phyloP scores from a whole-genome alignment of 2,888 invertebrate genomes.

The Biston stratarius region DNA sequence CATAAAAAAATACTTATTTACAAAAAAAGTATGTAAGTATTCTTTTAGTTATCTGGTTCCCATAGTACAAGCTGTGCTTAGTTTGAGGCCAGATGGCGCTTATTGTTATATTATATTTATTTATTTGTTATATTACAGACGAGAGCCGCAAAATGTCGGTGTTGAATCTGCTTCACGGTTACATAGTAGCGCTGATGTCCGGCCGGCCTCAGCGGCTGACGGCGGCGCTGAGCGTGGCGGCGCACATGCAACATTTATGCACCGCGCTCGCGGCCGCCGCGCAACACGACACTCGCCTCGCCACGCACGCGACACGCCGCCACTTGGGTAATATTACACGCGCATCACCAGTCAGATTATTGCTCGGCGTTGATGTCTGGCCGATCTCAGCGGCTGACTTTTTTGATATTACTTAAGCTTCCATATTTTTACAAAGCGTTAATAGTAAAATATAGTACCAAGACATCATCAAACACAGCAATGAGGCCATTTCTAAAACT shows the following conservation, averaged over 20 bases:
- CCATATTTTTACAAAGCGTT: no score
- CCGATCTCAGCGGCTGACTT: background rate
- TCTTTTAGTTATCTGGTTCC: no score
- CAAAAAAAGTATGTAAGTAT: no score
- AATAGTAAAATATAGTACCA: no score
- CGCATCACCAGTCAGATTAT: no score
- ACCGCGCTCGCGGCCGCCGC: conserved; percentile 63
- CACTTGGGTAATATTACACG: background rate
- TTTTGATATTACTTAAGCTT: no score
- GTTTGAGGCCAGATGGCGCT: background rate
- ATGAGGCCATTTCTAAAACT: no score
- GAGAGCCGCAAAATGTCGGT: conserved; percentile 87
- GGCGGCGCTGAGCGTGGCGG: conserved; percentile 81
- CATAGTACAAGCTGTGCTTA: no score
- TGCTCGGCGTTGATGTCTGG: background rate
- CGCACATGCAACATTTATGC: conserved; percentile 86
- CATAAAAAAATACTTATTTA: no score
- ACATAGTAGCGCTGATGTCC: conserved; percentile 84
- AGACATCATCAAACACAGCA: no score
- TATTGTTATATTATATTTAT: background rate
- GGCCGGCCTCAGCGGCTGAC: conserved; percentile 84
- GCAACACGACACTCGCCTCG: conserved; percentile 48
- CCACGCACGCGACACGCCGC: conserved; percentile 81
- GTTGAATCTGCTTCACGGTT: conserved; percentile 89
- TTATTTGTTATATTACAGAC: conserved; percentile 68